Evolutionary conservation across 2,888 invertebrate species (phyloP), one percentile per base, ranked within the genome.

Genomic region (Drosophila stalkeri): DNA sequence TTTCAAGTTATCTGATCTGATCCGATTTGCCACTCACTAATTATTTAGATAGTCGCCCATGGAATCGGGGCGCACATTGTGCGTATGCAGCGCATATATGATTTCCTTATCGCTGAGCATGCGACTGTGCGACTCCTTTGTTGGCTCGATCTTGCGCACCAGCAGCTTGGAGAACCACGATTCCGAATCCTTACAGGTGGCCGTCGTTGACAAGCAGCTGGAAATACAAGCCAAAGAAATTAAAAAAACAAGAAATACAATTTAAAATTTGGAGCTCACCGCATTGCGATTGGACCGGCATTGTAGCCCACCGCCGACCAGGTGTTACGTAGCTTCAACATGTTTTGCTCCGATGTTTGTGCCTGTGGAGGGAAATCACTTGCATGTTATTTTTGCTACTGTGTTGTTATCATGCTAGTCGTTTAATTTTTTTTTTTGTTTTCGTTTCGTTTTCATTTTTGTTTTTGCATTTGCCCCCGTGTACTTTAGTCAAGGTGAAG

Each of bases 101-200:
- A 97, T 95, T 93, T 99, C 99, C 93, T 99, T 99, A 93, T 98
- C 98, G 89, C 99, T 98, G 55, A 99, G 95, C 96, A 99, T 97
- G 77, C 98, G 96, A 90, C 99, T 99, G 93, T 99, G 99, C 4
- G 99, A 97, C 92, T 98, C 98, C 93, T 98, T 98, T 2, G 98
- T 98, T 7, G 98, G 98, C 92, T 98, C 98, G 91, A 98, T 97
- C 92, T 96, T 97, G 74, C 98, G 95, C 49, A 98, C 98, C 88
- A 98, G 94, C 76, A 98, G 94, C 93, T 98, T 98, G 81, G 97
- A 97, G 66, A 98, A 94, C 97, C 98, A 98, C 83, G 97, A 96
- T 94, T 97, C 97, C 47, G 86, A 75, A 27, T 92, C 84, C 66
- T 78, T 79, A 78, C 82, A 74, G 64, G 49, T 75, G 47, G 79